A percentile compares a stretch with the other conserved stretches of the same genome.
Evolutionary conservation across 2,888 invertebrate species (phyloP).

Genomic region (Mythimna pallens): DNA sequence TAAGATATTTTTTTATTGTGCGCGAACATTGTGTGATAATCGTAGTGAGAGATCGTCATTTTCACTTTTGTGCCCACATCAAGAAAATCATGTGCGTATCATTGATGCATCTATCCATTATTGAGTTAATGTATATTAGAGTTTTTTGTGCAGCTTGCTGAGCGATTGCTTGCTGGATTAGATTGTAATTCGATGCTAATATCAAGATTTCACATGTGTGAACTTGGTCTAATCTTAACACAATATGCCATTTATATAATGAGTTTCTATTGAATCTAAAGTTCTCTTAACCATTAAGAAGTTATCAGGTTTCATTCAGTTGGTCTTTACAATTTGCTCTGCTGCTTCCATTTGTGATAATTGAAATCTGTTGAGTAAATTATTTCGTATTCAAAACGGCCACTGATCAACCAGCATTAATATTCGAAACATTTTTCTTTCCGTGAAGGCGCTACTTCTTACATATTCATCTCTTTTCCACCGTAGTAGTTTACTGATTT

Average conservation of each 20-base stretch:
- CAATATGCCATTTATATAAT: constrained; percentile 46
- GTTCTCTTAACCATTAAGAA: constrained; percentile 13
- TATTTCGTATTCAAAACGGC: constrained; percentile 36
- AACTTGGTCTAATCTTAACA: constrained; percentile 44
- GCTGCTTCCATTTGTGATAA: constrained; percentile 9
- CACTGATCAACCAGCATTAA: constrained; percentile 33
- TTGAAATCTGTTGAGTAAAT: constrained; percentile 22
- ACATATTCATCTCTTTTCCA: constrained; percentile 25
- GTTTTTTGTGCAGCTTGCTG: constrained; percentile 36
- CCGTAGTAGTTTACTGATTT: constrained; percentile 7
- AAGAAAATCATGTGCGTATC: constrained; percentile 68
- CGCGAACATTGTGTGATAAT: constrained; percentile 79
- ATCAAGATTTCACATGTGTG: constrained; percentile 55
- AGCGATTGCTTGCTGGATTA: constrained; percentile 53
- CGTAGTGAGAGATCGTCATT: constrained; percentile 81
- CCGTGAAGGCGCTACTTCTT: constrained; percentile 26
- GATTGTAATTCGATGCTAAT: constrained; percentile 61
- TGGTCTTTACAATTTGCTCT: background rate
- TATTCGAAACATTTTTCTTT: constrained; percentile 44
- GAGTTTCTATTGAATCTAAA: constrained; percentile 20
- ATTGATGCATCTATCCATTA: constrained; percentile 50
- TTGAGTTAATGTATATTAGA: constrained; percentile 44
- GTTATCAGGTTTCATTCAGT: constrained; percentile 28
- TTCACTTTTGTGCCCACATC: constrained; percentile 82
- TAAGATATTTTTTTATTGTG: constrained; percentile 76